A percentile compares a stretch with the other conserved stretches of the same genome.
Evolutionary conservation across 2,888 invertebrate genomes (phyloP).

Genomic region (Mesorhabditis belari): DNA sequence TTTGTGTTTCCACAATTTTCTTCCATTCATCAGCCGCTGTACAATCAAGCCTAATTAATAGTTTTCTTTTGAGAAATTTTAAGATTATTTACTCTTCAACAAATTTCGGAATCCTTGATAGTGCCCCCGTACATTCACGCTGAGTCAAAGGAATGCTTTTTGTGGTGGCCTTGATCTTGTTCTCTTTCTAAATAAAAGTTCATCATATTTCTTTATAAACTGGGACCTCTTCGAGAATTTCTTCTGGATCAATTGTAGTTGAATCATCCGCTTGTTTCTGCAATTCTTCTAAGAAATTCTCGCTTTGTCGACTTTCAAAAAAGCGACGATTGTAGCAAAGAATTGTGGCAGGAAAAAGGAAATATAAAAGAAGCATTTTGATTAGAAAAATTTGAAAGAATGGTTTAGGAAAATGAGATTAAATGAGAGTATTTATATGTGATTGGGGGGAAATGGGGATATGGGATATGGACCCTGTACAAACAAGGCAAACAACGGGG

Average conservation of each 20-base stretch:
- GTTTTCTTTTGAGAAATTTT: not conserved
- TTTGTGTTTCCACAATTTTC: not conserved
- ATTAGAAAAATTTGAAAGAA: too few relatives aligned
- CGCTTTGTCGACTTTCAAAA: not conserved
- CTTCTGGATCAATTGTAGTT: not conserved
- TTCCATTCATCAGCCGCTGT: not conserved
- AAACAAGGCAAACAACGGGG: too few relatives aligned
- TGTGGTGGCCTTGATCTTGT: too few relatives aligned
- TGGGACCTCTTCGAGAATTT: not conserved
- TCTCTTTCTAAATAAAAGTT: not conserved
- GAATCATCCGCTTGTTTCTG: not conserved
- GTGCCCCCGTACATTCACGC: not conserved
- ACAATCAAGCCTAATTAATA: not conserved
- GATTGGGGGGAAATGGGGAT: too few relatives aligned
- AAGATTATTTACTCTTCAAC: not conserved
- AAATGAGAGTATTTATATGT: too few relatives aligned
- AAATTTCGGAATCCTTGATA: not conserved
- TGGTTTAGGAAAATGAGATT: too few relatives aligned
- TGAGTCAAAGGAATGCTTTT: too few relatives aligned
- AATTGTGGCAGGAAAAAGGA: too few relatives aligned
- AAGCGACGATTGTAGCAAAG: too few relatives aligned
- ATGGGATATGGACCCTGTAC: too few relatives aligned
- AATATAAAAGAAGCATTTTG: too few relatives aligned
- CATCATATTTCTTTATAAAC: too few relatives aligned
- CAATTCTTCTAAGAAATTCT: not conserved